Evolutionary conservation across 2,888 invertebrate species (phyloP), one percentile per base, ranked within the genome.

Genomic region (Xiphydria camelus): DNA sequence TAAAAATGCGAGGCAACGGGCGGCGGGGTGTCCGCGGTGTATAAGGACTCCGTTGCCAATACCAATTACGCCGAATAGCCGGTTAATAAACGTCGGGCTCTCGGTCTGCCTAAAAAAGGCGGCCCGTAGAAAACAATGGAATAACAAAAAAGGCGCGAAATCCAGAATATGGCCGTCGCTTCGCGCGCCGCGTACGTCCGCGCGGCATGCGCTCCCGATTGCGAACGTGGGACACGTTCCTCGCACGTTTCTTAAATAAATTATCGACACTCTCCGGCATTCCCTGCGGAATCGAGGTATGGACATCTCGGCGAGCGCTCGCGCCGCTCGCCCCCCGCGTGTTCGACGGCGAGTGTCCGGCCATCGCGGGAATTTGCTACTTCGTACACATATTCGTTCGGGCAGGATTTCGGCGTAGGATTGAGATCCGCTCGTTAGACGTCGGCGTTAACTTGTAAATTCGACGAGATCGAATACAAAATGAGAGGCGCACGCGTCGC

Each of bases 201-300:
- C 20, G 46, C 45, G 14, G 22, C 41, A 29, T n/a, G 29, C 29
- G 29, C 12, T 22, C 39, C 34, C 37, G 41, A 29, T 31, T 40
- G 43, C 32, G 37, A 38, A 41, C 41, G 29, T 42, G 64, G 61
- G 62, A 58, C 73, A 73, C 73, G 73, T 73, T 68, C 69, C 60
- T 49, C 55, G 70, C 59, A 70, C 70, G 70, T 62, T 61, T 66
- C 57, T 62, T 63, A 73, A 73, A 72, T 73, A 70, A 68, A 70
- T 68, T 65, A 64, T 66, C 53, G 41, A 46, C 57, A 53, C 26
- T 35, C 48, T 46, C 45, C 45, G 56, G 60, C 54, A 63, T 62
- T 62, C 61, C 53, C 46, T 45, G 54, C 50, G 59, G 63, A 29
- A 29, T 29, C 29, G 29, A n/a, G 29, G 12, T 12, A 29, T 12